phyloP scores from a whole-genome alignment of 2,888 invertebrate species.

The Sepiola atlantica region DNA sequence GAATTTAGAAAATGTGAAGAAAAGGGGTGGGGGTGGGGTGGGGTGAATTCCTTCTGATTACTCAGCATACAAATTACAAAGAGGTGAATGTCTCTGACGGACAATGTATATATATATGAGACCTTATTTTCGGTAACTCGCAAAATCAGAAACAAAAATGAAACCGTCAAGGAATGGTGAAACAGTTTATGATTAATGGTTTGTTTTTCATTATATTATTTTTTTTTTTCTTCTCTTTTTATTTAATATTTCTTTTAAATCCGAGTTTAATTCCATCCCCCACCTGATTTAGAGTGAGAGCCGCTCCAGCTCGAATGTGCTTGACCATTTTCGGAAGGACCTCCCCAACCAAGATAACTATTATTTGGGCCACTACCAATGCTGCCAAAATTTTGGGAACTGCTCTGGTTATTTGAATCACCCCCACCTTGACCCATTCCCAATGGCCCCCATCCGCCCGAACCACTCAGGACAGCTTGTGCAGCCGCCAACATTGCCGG shows the following conservation, averaged over 20 bases:
- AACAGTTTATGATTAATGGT: conserved; percentile 32
- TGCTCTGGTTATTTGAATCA: conserved; percentile 58
- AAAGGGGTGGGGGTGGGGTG: too few relatives aligned
- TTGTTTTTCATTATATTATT: background rate
- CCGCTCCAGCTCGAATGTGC: conserved; percentile 54
- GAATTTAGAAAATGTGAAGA: background rate
- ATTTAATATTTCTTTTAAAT: background rate
- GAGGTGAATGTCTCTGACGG: background rate
- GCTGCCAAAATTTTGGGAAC: conserved; percentile 62
- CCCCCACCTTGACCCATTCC: conserved; percentile 50
- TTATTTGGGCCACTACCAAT: conserved; percentile 60
- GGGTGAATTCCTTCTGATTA: background rate
- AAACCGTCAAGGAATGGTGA: conserved; percentile 40
- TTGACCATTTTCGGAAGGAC: conserved; percentile 56
- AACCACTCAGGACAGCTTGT: conserved; percentile 66
- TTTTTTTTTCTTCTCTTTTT: background rate
- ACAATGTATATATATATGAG: background rate
- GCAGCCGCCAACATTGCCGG: conserved; percentile 69
- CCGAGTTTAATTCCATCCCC: conserved; percentile 54
- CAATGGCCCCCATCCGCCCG: conserved; percentile 54
- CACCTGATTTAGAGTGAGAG: conserved; percentile 53
- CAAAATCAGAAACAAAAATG: conserved; percentile 36
- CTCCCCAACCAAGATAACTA: conserved; percentile 66
- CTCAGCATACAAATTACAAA: conserved; percentile 8
- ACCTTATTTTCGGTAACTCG: background rate